Conservation (phyloP, 2,113 vertebrate genomes). For the Catharus minimus region DNA sequence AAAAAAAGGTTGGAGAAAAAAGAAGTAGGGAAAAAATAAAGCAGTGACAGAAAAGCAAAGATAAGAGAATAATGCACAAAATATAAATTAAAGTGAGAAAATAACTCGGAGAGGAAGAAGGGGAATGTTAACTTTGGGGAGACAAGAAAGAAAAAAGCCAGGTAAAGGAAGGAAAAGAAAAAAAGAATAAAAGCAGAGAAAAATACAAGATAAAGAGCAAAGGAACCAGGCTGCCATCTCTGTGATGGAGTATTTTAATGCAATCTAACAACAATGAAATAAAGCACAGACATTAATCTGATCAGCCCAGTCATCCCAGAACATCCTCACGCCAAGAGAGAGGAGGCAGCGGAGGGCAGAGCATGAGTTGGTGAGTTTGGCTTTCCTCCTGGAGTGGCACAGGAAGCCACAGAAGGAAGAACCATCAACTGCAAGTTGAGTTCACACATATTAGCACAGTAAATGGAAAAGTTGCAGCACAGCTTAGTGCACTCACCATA, state of each 20-base stretch:
- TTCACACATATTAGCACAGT: not conserved
- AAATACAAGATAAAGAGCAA: not conserved
- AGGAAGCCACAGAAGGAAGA: not conserved
- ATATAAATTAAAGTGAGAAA: not conserved
- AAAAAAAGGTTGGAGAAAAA: not conserved
- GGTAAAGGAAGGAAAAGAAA: not conserved
- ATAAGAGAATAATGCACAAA: not conserved
- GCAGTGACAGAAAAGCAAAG: not conserved
- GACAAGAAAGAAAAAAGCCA: not conserved
- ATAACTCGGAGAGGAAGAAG: not conserved
- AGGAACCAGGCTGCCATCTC: not conserved
- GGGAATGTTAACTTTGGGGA: not conserved
- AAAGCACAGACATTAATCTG: not conserved
- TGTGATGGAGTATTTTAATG: not conserved
- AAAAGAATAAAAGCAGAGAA: not conserved
- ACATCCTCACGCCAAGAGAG: not conserved
- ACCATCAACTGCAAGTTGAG: not conserved
- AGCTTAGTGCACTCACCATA: constrained; percentile 48
- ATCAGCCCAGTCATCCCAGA: not conserved
- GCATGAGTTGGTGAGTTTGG: accelerated
- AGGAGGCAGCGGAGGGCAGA: not conserved
- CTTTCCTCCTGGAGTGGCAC: not conserved
- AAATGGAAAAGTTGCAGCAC: constrained; percentile 35
- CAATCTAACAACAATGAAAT: not conserved
- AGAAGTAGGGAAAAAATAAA: not conserved